Conservation (phyloP, 1,140 invertebrate species). For the Leptinotarsa texana region DNA sequence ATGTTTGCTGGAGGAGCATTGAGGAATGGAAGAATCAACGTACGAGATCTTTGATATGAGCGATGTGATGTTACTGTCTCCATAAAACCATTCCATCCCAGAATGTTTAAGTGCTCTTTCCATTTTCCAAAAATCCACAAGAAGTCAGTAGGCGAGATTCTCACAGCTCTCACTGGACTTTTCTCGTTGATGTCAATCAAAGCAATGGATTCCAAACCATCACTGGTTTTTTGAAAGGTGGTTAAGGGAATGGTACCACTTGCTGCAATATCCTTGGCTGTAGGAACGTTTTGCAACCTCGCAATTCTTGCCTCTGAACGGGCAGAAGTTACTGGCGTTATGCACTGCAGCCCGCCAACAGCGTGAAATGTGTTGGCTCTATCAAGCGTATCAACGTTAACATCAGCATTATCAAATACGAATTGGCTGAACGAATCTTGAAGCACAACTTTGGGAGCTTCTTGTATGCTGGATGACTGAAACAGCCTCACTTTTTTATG, state of each 20-base stretch:
- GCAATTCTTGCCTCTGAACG: conserved; percentile 4
- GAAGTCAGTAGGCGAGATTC: not conserved
- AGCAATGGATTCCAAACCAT: not conserved
- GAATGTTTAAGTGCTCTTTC: conserved; percentile 23
- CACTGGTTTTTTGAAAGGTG: not conserved
- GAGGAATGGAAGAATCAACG: conserved; percentile 14
- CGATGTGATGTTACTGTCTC: not conserved
- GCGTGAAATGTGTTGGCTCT: not conserved
- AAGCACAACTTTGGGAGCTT: not conserved
- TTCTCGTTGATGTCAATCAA: not conserved
- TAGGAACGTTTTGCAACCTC: not conserved
- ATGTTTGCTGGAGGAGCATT: conserved; percentile 10
- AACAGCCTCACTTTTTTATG: not conserved
- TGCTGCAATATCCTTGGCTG: not conserved
- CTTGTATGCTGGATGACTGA: not conserved
- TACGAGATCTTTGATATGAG: not conserved
- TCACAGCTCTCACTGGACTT: not conserved
- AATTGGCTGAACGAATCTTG: not conserved
- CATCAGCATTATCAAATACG: not conserved
- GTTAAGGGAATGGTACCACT: not conserved
- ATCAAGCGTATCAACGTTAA: not conserved
- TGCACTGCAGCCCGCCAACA: not conserved
- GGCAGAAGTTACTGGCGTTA: not conserved
- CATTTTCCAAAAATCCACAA: not conserved
- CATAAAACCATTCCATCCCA: conserved; percentile 34